Conservation (phyloP, 2,888 invertebrate species). For the Pseudococcus jackbeardsleyi region DNA sequence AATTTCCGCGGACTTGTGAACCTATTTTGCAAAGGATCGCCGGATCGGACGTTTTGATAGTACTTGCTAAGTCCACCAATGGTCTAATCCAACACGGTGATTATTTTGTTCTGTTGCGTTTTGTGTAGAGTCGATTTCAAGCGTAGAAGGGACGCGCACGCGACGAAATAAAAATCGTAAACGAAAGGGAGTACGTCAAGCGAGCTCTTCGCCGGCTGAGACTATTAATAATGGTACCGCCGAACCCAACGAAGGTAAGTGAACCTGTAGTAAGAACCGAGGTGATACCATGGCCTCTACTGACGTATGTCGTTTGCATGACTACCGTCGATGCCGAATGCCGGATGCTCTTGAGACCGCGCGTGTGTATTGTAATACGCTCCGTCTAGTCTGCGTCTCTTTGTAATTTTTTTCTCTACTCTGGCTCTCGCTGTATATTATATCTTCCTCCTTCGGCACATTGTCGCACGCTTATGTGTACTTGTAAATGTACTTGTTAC, state of each 20-base stretch:
- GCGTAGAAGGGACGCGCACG: constrained; percentile 60
- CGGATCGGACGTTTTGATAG: background rate
- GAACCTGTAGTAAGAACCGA: background rate
- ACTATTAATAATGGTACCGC: constrained; percentile 52
- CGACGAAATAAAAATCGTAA: constrained; percentile 63
- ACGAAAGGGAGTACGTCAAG: constrained; percentile 49
- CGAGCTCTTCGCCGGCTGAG: constrained; percentile 50
- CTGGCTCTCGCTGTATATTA: background rate
- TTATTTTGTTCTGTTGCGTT: constrained; percentile 60
- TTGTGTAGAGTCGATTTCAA: constrained; percentile 63
- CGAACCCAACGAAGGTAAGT: constrained; percentile 62
- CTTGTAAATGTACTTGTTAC: background rate
- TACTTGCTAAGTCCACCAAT: constrained; percentile 23
- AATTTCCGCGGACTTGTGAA: constrained; percentile 12
- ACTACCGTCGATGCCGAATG: background rate
- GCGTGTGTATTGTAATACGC: background rate
- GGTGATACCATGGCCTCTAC: background rate
- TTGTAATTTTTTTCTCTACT: background rate
- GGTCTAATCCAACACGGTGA: constrained; percentile 55
- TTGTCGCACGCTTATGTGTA: constrained; percentile 1
- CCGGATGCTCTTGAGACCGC: background rate
- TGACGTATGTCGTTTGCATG: background rate
- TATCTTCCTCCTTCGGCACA: background rate
- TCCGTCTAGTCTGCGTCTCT: background rate
- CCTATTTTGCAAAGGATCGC: background rate